Base-by-base conservation (phyloP, 2,797 vertebrate genomes). In the Enteromius paludinosus region DNA sequence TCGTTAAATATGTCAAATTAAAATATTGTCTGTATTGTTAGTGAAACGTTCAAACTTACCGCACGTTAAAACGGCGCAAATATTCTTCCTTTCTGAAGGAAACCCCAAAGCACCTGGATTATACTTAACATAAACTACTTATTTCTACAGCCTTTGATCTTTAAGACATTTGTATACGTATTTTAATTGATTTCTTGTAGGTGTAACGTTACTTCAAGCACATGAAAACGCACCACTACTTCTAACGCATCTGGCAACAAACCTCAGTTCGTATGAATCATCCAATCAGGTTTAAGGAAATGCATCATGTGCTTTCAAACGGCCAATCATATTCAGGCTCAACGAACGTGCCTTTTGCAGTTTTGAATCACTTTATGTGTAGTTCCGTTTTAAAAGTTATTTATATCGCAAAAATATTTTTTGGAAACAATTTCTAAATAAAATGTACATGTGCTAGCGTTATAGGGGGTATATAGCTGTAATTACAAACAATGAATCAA, bases 241-340 rank as follows among this genome's bases (percentile, higher is more conserved):
- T 75, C 79, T 83, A 47, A 78, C 69, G 68, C 23, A 38, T 41
- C 59, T 28, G 10, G 18, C 20, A 41, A 59, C 28, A 45, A 65
- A 6, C 79, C 62, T 23, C 45, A 59, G 87, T 87, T 80, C 84
- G 89, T 95, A 93, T 89, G 91, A 95, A 95, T 87, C 70, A 81
- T 35, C 94, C 93, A 95, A 95, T 94, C 78, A 68, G 20, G 84
- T 17, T 18, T 35, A 23, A 43, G 30, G 15, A 65, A 1, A 0
- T 0, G 0, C 6, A 45, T 75, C 92, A 91, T 89, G 88, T 93
- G 93, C 41, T 72, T 35, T 1, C 9, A 83, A 54, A 38, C 28
- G 23, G 8, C 88, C 87, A 90, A 89, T 89, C 54, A 82, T 15
- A 2, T 47, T 35, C 2, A 17, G 11, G 35, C 14, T 41, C 11